Evolutionary conservation across 2,888 invertebrate species (phyloP).

Genomic region (Phaedon cochleariae): DNA sequence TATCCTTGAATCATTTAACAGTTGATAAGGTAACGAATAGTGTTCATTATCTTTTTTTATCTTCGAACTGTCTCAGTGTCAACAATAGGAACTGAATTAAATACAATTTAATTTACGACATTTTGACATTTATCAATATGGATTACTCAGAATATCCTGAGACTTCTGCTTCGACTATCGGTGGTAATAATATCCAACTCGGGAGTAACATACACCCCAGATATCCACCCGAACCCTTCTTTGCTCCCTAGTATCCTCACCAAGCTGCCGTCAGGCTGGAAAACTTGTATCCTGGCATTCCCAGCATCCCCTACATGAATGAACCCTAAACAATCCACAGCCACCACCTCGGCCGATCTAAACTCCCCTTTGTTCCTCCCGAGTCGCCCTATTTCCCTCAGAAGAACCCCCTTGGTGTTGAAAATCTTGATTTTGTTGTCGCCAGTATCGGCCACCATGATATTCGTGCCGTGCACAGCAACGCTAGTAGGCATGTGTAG

Average conservation of each 20-base stretch:
- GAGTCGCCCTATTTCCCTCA: conserved; percentile 72
- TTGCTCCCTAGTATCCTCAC: conserved; percentile 71
- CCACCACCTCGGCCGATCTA: conserved; percentile 76
- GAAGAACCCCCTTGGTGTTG: conserved; percentile 65
- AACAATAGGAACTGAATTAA: too few relatives aligned
- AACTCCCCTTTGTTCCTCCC: conserved; percentile 76
- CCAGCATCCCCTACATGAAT: conserved; percentile 83
- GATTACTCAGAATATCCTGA: conserved; percentile 59
- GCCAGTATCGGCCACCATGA: conserved; percentile 74
- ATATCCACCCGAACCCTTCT: conserved; percentile 73
- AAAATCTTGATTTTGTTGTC: conserved; percentile 70
- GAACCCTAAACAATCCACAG: conserved; percentile 76
- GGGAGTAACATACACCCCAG: conserved; percentile 70
- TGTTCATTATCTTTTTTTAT: too few relatives aligned
- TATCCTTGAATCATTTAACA: too few relatives aligned
- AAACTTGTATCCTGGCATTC: conserved; percentile 76
- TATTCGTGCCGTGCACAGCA: conserved; percentile 66
- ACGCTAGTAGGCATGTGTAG: conserved; percentile 78
- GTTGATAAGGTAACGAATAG: too few relatives aligned
- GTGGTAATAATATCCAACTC: conserved; percentile 70
- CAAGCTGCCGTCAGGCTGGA: conserved; percentile 74
- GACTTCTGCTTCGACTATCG: conserved; percentile 67
- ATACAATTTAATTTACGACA: too few relatives aligned
- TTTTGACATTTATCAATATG: neutral
- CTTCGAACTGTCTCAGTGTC: too few relatives aligned